Base-by-base conservation (phyloP, 2,888 invertebrate species). In the Drosophila stalkeri region DNA sequence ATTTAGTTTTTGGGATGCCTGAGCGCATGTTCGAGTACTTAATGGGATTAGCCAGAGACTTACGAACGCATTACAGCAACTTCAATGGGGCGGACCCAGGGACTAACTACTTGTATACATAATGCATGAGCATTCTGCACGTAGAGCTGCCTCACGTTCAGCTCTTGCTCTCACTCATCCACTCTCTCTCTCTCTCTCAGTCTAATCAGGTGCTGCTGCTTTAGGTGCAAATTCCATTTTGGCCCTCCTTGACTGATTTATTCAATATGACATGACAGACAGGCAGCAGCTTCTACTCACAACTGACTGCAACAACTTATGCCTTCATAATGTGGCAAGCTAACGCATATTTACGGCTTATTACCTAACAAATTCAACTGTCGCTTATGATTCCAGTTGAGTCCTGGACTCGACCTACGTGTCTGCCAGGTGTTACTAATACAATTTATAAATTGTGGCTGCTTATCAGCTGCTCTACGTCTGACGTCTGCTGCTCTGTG, bases 21-120 rank as follows among this genome's bases (percentile, higher is more conserved):
- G 64, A 64, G 75, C 62, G 77, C 64, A 82, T 75, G 52, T 61
- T 46, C 47, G 62, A 55, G 37, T 52, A 68, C 49, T 51, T 91
- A 92, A 92, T 92, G 89, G 91, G 91, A 92, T 92, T 91, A 92
- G 90, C 84, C 77, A 73, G 80, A 81, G 91, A 89, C 91, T 91
- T 91, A 89, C 90, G 86, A 87, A 88, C 91, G 87, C 91, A 92
- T 92, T 92, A 91, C 77, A 61, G 31, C 65, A 75, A 64, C 60
- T 51, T 27, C 31, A 63, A 20, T 16, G 23, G 6, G 33, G 41
- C 46, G 20, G 44, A 14, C 8, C n/a, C 23, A 57, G 44, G 16
- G 54, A 18, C 57, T 31, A 12, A 77, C 77, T 82, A 51, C 44
- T 68, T 43, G 37, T 76, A 81, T 83, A 56, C 77, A 78, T 80